phyloP scores from a whole-genome alignment of 2,797 vertebrate species.

The Labroides dimidiatus region DNA sequence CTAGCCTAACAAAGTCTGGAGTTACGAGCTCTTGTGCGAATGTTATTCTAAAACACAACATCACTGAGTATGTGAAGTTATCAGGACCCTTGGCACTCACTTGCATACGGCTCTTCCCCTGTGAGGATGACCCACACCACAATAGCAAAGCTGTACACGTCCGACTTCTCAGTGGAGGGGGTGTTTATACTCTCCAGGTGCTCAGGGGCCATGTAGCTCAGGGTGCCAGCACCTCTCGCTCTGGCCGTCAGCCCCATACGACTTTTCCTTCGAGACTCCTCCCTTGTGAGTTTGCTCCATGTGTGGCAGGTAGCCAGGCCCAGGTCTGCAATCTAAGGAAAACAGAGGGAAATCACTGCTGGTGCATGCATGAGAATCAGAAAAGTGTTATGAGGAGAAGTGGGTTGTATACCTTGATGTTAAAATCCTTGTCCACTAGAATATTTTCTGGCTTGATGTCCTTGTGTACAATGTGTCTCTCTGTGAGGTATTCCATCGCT shows the following conservation, averaged over 20 bases:
- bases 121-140: constrained; percentile 95
- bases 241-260: constrained; percentile 18
- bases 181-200: constrained; percentile 87
- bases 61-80: neutral
- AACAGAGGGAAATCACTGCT: neutral
- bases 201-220: constrained; percentile 96
- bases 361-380: neutral
- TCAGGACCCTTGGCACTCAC: constrained; percentile 77
- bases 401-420: constrained; percentile 90
- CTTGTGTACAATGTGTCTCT: constrained; percentile 91
- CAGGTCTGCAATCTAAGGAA: constrained; percentile 92
- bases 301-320: constrained; percentile 91
- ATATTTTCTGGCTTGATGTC: constrained; percentile 98
- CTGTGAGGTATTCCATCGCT: constrained; percentile 93
- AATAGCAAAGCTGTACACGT: constrained; percentile 95
- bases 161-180: constrained; percentile 91
- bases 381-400: neutral
- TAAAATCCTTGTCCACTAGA: constrained; percentile 91
- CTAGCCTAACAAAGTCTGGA: no score
- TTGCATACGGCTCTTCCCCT: constrained; percentile 89
- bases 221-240: constrained; percentile 86
- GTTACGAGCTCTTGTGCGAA: no score
- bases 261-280: constrained; percentile 85
- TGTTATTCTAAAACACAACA: no score
- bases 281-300: constrained; percentile 93